Evolutionary conservation across 2,888 invertebrate genomes (phyloP).

Genomic region (Aphodius sticticus): DNA sequence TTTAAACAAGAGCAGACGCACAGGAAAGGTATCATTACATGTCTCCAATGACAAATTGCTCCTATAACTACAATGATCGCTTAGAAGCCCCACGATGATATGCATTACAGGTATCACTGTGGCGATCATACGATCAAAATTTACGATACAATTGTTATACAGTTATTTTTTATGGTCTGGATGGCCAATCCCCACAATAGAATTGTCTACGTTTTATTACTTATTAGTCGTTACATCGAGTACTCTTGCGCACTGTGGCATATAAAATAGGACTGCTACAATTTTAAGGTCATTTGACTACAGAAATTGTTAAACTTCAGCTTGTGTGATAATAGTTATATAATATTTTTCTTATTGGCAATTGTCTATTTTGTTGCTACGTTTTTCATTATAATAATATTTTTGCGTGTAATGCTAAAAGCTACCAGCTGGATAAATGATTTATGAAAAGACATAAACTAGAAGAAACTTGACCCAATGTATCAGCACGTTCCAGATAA

Average conservation of each 20-base stretch:
- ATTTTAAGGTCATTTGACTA: neutral
- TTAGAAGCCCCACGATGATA: constrained; percentile 20
- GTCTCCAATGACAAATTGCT: constrained; percentile 19
- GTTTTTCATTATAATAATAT: too few species aligned
- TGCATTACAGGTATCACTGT: constrained; percentile 24
- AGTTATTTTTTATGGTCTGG: constrained; percentile 36
- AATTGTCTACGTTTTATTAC: constrained; percentile 30
- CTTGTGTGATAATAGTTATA: neutral
- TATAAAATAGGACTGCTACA: neutral
- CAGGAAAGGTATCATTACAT: neutral
- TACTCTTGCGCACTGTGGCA: neutral
- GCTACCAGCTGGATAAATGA: too few species aligned
- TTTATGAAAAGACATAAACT: too few species aligned
- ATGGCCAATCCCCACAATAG: constrained; percentile 35
- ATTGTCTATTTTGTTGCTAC: neutral
- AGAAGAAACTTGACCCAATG: too few species aligned
- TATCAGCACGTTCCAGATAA: too few species aligned
- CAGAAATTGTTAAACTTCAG: neutral
- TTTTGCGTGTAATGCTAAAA: too few species aligned
- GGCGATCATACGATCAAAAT: constrained; percentile 35
- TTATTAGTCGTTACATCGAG: neutral
- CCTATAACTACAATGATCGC: constrained; percentile 14
- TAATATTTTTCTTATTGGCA: neutral
- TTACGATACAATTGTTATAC: constrained; percentile 36
- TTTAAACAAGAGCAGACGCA: neutral